phyloP scores from a whole-genome alignment of 2,113 vertebrate genomes.

The Melanocharis versteri region DNA sequence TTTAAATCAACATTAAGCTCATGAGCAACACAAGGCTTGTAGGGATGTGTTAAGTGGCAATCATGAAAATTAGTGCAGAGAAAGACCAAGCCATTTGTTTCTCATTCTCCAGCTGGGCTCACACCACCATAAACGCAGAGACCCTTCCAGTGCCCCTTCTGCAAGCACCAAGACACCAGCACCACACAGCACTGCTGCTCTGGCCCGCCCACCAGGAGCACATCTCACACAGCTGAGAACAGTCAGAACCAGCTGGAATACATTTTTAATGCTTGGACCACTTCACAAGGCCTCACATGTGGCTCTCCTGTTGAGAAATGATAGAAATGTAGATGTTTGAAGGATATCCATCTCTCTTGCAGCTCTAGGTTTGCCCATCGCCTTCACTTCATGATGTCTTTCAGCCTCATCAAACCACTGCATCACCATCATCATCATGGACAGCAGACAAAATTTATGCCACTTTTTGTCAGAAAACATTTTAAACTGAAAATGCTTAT shows the following conservation, averaged over 20 bases:
- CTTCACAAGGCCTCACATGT: neutral
- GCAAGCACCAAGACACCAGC: neutral
- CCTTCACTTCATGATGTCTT: neutral
- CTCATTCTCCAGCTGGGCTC: neutral
- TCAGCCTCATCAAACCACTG: neutral
- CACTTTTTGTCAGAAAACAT: neutral
- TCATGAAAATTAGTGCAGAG: neutral
- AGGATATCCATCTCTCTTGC: neutral
- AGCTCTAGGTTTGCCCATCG: neutral
- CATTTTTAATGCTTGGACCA: neutral
- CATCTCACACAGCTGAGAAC: neutral
- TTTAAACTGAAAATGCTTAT: conserved; percentile 9
- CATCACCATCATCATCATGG: neutral
- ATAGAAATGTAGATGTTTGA: neutral
- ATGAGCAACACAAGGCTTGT: neutral
- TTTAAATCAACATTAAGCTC: neutral
- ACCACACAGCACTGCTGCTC: neutral
- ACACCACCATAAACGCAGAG: accelerated
- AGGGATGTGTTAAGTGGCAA: neutral
- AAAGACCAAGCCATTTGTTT: neutral
- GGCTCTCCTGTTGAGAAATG: neutral
- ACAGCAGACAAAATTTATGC: neutral
- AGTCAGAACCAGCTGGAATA: neutral
- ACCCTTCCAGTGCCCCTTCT: neutral
- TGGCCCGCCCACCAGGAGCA: accelerated